Evolutionary conservation across 2,113 vertebrate genomes (phyloP), one percentile per base, ranked within the genome.

Genomic region (Anseranas semipalmata): DNA sequence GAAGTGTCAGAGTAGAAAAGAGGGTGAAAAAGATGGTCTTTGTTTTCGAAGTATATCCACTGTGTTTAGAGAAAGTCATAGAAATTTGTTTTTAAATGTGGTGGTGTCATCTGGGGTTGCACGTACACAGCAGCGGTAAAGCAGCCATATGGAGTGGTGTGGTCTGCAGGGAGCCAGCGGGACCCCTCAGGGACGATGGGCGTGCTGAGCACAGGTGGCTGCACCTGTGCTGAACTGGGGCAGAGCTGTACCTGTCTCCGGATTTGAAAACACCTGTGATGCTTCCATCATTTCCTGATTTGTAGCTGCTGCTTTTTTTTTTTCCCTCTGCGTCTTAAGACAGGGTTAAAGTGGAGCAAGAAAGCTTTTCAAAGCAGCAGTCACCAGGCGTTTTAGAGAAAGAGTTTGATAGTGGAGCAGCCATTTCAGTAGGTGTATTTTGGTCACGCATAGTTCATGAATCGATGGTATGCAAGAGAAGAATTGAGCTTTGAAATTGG

Each of bases 251-350:
- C 87, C 73, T 84, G 65, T 25, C 50, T 77, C 87, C 66, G 74
- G 56, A 85, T 75, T 87, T 88, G 89, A 93, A 94, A 83, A 89
- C n/a, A 30, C 19, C 66, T 77, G 55, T 70, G 90, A 90, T 88
- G 41, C 28, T 73, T 80, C 37, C 55, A 52, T 92, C 56, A 63
- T 87, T 91, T 81, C 67, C 56, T 56, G 76, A 78, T 67, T 71
- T 84, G 46, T 55, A 63, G 72, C 59, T 95, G 63, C 74, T 87
- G 50, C 22, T 50, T 25, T 82, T 91, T 82, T 79, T 71, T 75
- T 56, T 27, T 33, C 39, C 7, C 74, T 68, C 82, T 87, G 35
- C 58, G 60, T 76, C n/a, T 66, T 70, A 90, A 90, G 74, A 39
- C 22, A 59, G 71, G 35, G 59, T 92, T 84, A 50, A 79, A 88